phyloP scores from a whole-genome alignment of 1,140 invertebrate species.

The Homalodisca vitripennis region DNA sequence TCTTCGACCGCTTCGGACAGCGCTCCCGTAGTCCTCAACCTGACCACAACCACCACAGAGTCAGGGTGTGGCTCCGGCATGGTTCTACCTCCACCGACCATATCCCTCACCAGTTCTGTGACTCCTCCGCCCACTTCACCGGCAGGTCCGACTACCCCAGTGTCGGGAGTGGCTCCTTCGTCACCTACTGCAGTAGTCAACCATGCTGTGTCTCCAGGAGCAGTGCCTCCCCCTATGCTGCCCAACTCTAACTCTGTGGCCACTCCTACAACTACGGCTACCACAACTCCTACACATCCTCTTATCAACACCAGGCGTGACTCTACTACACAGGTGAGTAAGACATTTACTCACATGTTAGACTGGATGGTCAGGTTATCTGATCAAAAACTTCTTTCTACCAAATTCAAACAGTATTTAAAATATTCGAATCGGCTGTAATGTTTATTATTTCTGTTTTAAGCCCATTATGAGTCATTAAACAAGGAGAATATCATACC shows the following conservation, averaged over 20 bases:
- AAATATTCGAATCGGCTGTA: no score
- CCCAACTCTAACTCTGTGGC: constrained; percentile 47
- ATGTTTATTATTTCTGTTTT: no score
- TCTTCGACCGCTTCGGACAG: constrained; percentile 69
- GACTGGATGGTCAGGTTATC: no score
- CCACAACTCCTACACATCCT: constrained; percentile 50
- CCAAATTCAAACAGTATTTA: no score
- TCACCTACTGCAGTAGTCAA: constrained; percentile 36
- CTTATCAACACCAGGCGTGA: constrained; percentile 66
- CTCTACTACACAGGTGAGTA: constrained; percentile 78
- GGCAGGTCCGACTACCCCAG: constrained; percentile 62
- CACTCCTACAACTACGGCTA: constrained; percentile 32
- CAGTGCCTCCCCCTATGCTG: background rate
- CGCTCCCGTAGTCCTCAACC: constrained; percentile 31
- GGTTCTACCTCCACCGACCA: constrained; percentile 65
- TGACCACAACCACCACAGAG: constrained; percentile 34
- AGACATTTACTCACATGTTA: no score
- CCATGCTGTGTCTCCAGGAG: constrained; percentile 34
- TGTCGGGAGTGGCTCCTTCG: constrained; percentile 71
- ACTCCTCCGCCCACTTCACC: constrained; percentile 76
- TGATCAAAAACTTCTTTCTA: no score
- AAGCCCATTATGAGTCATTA: no score
- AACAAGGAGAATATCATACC: no score
- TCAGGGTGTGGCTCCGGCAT: constrained; percentile 47
- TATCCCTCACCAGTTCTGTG: constrained; percentile 70